These are phyloP conservation scores for Lycophotia porphyrea DNA, from an alignment of 2,888 invertebrate species.

Conservation along the genomic window DNA sequence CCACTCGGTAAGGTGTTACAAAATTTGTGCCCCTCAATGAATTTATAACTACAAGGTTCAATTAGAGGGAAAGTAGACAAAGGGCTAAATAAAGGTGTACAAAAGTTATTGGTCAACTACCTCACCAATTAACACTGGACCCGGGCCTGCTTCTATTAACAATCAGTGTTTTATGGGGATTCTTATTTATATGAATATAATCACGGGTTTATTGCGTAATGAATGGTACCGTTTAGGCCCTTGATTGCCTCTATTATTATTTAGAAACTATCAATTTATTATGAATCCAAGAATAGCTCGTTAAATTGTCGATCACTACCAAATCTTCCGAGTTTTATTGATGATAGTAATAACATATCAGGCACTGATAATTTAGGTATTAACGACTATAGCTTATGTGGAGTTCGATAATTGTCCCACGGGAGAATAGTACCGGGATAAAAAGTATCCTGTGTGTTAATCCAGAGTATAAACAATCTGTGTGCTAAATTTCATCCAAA, in stretches of 20 bases:
- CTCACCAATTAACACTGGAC: constrained; percentile 69
- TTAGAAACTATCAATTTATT: constrained; percentile 27
- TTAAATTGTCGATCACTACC: not conserved
- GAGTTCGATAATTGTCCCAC: no score
- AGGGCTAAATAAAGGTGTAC: constrained; percentile 72
- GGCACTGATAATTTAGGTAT: not conserved
- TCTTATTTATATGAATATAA: constrained; percentile 44
- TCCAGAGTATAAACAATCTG: no score
- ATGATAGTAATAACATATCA: not conserved
- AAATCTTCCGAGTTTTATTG: constrained; percentile 8
- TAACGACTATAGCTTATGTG: not conserved
- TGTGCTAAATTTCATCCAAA: no score
- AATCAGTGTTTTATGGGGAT: constrained; percentile 61
- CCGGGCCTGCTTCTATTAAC: constrained; percentile 60
- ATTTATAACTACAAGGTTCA: constrained; percentile 87
- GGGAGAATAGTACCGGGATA: no score
- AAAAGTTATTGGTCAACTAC: constrained; percentile 70
- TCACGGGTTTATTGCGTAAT: constrained; percentile 42
- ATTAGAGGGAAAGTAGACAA: constrained; percentile 88
- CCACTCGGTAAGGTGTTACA: constrained; percentile 85
- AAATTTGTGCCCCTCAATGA: constrained; percentile 86
- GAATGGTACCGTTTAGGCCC: constrained; percentile 21
- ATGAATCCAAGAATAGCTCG: constrained; percentile 16
- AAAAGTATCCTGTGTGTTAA: no score
- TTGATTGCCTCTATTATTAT: constrained; percentile 37